Conservation (phyloP, 1,140 invertebrate species). For the Paraescarpia echinospica region DNA sequence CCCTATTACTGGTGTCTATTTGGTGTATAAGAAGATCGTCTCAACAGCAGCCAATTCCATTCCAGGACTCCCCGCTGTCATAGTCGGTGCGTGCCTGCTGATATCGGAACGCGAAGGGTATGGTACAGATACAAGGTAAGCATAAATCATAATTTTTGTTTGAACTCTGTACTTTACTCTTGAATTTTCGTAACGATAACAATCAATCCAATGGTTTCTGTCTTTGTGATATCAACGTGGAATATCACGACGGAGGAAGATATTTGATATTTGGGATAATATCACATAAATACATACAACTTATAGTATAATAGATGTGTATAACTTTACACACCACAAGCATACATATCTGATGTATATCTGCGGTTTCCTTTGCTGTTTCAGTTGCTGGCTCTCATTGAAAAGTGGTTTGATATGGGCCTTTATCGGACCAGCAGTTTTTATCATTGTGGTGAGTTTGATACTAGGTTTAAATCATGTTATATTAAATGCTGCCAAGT, state of each 20-base stretch:
- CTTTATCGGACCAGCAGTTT: conserved; percentile 26
- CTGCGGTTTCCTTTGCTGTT: background rate
- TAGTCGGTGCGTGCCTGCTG: conserved; percentile 24
- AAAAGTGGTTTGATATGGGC: conserved; percentile 27
- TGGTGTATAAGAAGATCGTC: background rate
- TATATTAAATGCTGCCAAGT: background rate
- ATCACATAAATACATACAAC: no score
- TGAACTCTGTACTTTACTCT: no score
- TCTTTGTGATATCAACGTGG: background rate
- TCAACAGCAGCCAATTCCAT: background rate
- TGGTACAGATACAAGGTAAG: conserved; percentile 23
- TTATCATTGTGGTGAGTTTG: conserved; percentile 25
- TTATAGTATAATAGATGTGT: background rate
- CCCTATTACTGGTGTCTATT: background rate
- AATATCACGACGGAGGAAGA: background rate
- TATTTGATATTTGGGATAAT: background rate
- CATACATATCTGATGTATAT: background rate
- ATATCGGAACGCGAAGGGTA: conserved; percentile 23
- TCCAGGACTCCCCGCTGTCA: conserved; percentile 25
- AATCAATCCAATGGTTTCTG: background rate
- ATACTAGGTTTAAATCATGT: background rate
- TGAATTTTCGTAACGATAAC: background rate
- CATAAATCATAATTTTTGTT: no score
- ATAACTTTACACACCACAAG: no score
- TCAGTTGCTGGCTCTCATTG: conserved; percentile 27